A percentile compares a stretch with the other conserved stretches of the same genome.
These are phyloP conservation scores for Pachyramphus minor DNA, from an alignment of 2,113 vertebrate species.

Conservation along the genomic window DNA sequence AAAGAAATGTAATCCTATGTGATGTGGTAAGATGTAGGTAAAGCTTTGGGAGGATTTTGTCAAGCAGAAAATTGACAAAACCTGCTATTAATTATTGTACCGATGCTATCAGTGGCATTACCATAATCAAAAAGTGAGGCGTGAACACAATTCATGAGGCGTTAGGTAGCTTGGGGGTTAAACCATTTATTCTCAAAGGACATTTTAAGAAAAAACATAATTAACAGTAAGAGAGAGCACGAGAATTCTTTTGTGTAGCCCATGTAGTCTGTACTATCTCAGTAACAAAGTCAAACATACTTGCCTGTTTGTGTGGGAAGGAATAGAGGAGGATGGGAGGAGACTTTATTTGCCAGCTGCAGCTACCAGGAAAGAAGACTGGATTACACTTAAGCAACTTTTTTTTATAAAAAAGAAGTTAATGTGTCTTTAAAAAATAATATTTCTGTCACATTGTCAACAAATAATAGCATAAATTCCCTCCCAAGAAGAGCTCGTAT, in stretches of 20 bases:
- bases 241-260: background rate
- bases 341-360: background rate
- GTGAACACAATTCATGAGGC: slow-evolving; percentile 20
- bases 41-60: slow-evolving; percentile 48
- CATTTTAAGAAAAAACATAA: slow-evolving; percentile 33
- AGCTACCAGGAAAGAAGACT: background rate
- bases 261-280: background rate
- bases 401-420: background rate
- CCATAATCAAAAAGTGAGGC: slow-evolving; percentile 65
- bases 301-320: background rate
- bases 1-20: slow-evolving; percentile 31
- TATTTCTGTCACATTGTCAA: background rate
- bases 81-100: slow-evolving; percentile 70
- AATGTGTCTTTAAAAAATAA: background rate
- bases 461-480: background rate
- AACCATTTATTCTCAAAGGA: slow-evolving; percentile 44
- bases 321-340: background rate
- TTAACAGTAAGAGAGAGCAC: background rate
- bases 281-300: background rate
- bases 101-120: slow-evolving; percentile 62
- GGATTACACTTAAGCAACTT: background rate
- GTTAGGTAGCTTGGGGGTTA: slow-evolving; percentile 32
- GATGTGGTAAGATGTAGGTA: slow-evolving; percentile 61
- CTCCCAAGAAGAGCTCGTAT: background rate
- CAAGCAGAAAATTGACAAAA: slow-evolving; percentile 73